phyloP scores from a whole-genome alignment of 2,888 invertebrate species.

The Tinea pellionella region DNA sequence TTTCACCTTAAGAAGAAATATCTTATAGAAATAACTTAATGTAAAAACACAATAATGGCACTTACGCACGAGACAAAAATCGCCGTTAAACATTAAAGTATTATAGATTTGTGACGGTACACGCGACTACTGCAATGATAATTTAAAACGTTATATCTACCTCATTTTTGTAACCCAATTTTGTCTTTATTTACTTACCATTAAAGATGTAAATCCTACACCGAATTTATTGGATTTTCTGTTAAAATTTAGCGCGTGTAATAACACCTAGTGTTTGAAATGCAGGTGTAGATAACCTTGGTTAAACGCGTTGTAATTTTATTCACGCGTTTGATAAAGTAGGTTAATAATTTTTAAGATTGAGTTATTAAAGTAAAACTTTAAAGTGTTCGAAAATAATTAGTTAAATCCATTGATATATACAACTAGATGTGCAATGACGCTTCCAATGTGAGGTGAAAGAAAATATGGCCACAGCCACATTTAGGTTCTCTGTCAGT shows the following conservation, averaged over 20 bases:
- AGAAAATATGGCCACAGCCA: too few species aligned
- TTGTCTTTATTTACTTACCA: neutral
- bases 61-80: conserved; percentile 4
- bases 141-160: neutral
- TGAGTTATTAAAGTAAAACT: too few species aligned
- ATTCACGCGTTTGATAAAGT: neutral
- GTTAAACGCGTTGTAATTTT: neutral
- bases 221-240: too few species aligned
- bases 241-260: neutral
- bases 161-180: neutral
- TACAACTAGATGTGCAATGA: too few species aligned
- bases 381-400: too few species aligned
- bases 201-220: neutral
- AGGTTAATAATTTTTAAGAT: too few species aligned
- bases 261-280: conserved; percentile 4
- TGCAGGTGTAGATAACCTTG: conserved; percentile 1
- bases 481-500: too few species aligned
- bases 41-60: neutral
- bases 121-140: neutral
- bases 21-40: neutral
- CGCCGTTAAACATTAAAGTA: neutral
- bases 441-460: too few species aligned
- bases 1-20: neutral
- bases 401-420: too few species aligned
- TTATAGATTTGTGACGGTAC: neutral